Conservation (phyloP, 2,888 invertebrate species). For the Pemphredon lugubris region DNA sequence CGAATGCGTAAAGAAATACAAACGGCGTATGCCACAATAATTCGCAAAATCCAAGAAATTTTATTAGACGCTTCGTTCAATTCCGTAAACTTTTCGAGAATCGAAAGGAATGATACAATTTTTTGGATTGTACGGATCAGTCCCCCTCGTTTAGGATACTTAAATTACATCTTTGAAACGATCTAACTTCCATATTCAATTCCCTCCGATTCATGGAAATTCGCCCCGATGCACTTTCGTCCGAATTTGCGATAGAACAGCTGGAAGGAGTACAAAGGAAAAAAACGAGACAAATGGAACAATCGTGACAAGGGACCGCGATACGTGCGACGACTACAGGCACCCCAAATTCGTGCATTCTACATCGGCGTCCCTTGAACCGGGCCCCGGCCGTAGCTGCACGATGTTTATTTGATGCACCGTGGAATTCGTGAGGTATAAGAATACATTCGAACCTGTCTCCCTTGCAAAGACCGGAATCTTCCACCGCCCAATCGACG, state of each 20-base stretch:
- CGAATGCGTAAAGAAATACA: no score
- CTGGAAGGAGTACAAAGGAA: conserved; percentile 1
- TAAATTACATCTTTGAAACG: no score
- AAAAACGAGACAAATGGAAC: not conserved
- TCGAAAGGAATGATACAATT: no score
- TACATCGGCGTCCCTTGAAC: not conserved
- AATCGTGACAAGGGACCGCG: not conserved
- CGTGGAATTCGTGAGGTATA: conserved; percentile 14
- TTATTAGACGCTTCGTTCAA: no score
- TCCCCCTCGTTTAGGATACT: no score
- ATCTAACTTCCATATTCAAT: no score
- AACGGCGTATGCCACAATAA: no score
- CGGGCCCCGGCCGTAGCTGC: not conserved
- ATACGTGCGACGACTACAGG: conserved; percentile 2
- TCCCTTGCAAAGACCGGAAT: conserved; percentile 88
- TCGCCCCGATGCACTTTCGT: not conserved
- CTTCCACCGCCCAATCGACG: conserved; percentile 92
- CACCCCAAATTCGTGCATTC: conserved; percentile 1
- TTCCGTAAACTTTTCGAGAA: no score
- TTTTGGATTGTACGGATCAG: no score
- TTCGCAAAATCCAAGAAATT: no score
- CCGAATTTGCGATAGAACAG: not conserved
- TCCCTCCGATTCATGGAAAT: no score
- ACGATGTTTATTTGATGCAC: conserved; percentile 28
- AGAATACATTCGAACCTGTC: conserved; percentile 84